These are phyloP conservation scores for Heteromyza rotundicornis DNA, from an alignment of 2,888 invertebrate species.

Conservation along the genomic window DNA sequence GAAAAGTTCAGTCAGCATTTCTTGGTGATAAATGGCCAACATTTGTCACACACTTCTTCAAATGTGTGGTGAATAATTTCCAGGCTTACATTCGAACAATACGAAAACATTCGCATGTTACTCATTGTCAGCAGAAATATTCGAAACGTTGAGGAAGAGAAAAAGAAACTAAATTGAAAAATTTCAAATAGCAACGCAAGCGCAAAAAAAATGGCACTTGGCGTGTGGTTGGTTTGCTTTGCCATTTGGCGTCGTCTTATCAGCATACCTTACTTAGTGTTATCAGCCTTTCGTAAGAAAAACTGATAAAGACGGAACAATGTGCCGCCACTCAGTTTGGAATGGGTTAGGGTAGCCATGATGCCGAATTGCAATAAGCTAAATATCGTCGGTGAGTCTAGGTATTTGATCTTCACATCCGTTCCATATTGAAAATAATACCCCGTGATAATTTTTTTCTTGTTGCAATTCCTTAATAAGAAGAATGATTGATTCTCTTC, in stretches of 20 bases:
- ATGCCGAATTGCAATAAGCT: too few species aligned
- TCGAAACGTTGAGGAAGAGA: background rate
- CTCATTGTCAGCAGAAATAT: background rate
- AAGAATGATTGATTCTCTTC: too few species aligned
- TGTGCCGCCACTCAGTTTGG: too few species aligned
- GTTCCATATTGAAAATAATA: too few species aligned
- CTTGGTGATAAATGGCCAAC: too few species aligned
- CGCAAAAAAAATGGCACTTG: background rate
- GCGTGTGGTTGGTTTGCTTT: background rate
- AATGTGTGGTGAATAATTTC: background rate
- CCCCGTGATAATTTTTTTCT: too few species aligned
- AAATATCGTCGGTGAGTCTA: too few species aligned
- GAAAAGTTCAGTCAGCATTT: too few species aligned
- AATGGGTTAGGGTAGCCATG: too few species aligned
- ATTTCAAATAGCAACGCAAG: background rate
- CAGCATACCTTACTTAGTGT: background rate
- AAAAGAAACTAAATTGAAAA: background rate
- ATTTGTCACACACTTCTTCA: background rate
- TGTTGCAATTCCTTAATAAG: too few species aligned
- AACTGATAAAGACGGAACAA: background rate
- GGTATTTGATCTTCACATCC: too few species aligned
- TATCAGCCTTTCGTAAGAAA: background rate
- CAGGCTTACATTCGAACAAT: background rate
- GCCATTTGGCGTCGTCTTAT: background rate
- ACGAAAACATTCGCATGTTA: background rate